Evolutionary conservation across 2,888 invertebrate species (phyloP).

Genomic region (Gymnocheta viridis): DNA sequence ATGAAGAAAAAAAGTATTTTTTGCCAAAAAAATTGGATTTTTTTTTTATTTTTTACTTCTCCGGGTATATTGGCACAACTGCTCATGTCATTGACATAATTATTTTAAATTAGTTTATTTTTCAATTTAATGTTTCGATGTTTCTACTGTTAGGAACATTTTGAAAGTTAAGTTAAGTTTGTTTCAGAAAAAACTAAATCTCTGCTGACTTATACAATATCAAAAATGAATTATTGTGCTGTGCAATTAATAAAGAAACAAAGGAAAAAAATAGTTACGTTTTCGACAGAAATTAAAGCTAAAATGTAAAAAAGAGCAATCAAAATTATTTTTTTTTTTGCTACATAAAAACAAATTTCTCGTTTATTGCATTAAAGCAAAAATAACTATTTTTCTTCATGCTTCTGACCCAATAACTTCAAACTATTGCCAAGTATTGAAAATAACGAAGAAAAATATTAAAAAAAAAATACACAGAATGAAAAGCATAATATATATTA

Average conservation of each 20-base stretch:
- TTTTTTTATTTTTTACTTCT: no score
- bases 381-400: conserved; percentile 5
- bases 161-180: no score
- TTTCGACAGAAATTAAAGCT: background rate
- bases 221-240: background rate
- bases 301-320: background rate
- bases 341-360: no score
- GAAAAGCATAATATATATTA: conserved; percentile 22
- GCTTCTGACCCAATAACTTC: conserved; percentile 40
- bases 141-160: no score
- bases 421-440: conserved; percentile 34
- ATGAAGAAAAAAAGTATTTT: no score
- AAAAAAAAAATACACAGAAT: background rate
- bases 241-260: background rate
- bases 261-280: background rate
- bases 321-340: no score
- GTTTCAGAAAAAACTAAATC: no score
- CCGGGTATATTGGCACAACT: no score
- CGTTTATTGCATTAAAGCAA: background rate
- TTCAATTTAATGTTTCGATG: no score
- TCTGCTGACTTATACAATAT: background rate
- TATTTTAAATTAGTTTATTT: no score
- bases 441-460: conserved; percentile 12
- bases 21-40: no score
- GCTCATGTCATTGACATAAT: no score